phyloP scores from a whole-genome alignment of 2,113 vertebrate genomes.

The Sorex fumeus region DNA sequence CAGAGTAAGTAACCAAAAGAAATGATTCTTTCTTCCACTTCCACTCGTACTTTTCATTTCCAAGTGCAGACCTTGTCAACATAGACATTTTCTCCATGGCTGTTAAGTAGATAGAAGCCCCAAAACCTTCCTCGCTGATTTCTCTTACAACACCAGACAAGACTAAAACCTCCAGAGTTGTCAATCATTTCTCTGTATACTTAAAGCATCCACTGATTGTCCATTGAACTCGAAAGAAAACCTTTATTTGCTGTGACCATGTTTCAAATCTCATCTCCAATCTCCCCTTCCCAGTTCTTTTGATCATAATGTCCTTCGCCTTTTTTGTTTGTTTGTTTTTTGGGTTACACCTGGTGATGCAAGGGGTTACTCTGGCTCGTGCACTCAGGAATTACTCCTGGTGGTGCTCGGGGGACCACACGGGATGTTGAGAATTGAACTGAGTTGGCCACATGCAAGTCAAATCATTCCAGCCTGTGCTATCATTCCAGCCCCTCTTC shows the following conservation, averaged over 20 bases:
- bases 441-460: too few relatives aligned
- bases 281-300: rapidly evolving
- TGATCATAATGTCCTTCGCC: too few relatives aligned
- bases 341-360: too few relatives aligned
- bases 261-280: neutral
- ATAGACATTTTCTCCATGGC: neutral
- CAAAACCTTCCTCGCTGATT: neutral
- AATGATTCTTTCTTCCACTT: neutral
- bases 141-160: neutral
- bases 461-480: too few relatives aligned
- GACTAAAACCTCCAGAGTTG: neutral
- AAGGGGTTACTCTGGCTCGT: too few relatives aligned
- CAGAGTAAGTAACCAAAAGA: neutral
- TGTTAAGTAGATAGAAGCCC: neutral
- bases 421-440: too few relatives aligned
- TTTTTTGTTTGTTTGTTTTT: too few relatives aligned
- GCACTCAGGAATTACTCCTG: too few relatives aligned
- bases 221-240: neutral
- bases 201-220: neutral
- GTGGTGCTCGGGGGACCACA: too few relatives aligned
- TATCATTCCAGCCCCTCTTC: neutral
- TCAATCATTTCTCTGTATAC: neutral
- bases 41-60: neutral
- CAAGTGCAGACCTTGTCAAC: neutral
- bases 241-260: rapidly evolving